Evolutionary conservation across 1,140 invertebrate species (phyloP).

Genomic region (Meloidogyne chitwoodi): DNA sequence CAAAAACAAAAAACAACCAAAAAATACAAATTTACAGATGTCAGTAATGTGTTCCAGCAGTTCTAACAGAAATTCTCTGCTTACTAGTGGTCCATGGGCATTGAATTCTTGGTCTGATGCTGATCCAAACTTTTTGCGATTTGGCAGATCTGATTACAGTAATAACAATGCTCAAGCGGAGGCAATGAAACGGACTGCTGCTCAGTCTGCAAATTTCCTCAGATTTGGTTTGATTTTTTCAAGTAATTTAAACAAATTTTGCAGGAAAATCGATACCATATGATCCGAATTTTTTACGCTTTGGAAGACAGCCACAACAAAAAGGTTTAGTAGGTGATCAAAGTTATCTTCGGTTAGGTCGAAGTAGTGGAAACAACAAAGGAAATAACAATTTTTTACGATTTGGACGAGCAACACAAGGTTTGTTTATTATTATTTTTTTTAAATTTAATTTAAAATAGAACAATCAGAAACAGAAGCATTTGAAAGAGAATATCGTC

Average conservation of each 20-base stretch:
- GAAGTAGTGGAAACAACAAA: background rate
- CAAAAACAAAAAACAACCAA: too few relatives aligned
- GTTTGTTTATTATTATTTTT: background rate
- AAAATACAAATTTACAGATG: background rate
- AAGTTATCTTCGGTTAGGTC: constrained; percentile 10
- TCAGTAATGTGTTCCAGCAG: background rate
- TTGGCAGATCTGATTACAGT: background rate
- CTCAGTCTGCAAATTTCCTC: constrained; percentile 1
- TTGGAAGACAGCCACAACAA: background rate
- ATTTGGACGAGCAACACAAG: background rate
- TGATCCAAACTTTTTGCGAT: constrained; percentile 18
- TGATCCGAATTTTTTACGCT: constrained; percentile 13
- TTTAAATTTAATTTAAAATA: background rate
- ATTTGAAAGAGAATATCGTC: constrained; percentile 7
- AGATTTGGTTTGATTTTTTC: too few relatives aligned
- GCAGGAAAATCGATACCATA: background rate
- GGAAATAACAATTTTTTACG: constrained; percentile 14
- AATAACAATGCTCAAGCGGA: background rate
- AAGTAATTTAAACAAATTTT: background rate
- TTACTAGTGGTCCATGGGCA: background rate
- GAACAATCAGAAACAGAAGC: background rate
- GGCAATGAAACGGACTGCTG: background rate
- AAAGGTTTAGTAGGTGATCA: background rate
- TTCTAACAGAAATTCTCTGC: background rate
- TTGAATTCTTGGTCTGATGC: background rate